Conservation (phyloP, 2,113 vertebrate genomes). For the Stomatorhinus ivindoensis region DNA sequence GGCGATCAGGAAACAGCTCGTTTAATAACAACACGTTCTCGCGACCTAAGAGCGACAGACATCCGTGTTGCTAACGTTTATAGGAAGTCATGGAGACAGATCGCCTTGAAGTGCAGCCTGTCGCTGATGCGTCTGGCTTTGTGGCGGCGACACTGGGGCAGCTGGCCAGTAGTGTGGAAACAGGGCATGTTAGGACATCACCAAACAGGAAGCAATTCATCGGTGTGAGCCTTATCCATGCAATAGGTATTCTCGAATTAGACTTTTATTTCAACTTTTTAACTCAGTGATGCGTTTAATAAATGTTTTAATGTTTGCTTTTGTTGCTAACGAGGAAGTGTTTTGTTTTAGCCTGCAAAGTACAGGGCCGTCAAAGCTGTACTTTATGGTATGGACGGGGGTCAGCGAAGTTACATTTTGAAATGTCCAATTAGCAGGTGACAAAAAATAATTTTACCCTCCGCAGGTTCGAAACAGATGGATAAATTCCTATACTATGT, state of each 20-base stretch:
- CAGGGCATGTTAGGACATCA: neutral
- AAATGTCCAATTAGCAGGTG: neutral
- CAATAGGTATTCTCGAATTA: neutral
- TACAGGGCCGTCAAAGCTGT: neutral
- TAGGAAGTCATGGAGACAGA: conserved; percentile 36
- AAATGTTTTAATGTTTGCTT: neutral
- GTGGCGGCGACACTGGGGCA: neutral
- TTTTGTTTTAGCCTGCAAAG: neutral
- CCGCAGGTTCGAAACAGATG: neutral
- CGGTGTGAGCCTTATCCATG: neutral
- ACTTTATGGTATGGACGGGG: neutral
- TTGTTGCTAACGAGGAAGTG: neutral
- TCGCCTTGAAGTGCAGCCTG: conserved; percentile 18
- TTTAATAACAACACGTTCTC: conserved; percentile 55
- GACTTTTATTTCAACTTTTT: neutral
- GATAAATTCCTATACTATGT: neutral
- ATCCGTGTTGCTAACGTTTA: conserved; percentile 40
- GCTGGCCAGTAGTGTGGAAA: neutral
- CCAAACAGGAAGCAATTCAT: neutral
- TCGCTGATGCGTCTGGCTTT: neutral
- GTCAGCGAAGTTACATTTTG: neutral
- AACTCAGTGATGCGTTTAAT: neutral
- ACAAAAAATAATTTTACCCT: neutral
- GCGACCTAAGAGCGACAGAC: conserved; percentile 41
- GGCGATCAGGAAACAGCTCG: conserved; percentile 38